A percentile compares a stretch with the other conserved stretches of the same genome.
These are phyloP conservation scores for Bombus pascuorum DNA, from an alignment of 1,140 invertebrate genomes.

Conservation along the genomic window DNA sequence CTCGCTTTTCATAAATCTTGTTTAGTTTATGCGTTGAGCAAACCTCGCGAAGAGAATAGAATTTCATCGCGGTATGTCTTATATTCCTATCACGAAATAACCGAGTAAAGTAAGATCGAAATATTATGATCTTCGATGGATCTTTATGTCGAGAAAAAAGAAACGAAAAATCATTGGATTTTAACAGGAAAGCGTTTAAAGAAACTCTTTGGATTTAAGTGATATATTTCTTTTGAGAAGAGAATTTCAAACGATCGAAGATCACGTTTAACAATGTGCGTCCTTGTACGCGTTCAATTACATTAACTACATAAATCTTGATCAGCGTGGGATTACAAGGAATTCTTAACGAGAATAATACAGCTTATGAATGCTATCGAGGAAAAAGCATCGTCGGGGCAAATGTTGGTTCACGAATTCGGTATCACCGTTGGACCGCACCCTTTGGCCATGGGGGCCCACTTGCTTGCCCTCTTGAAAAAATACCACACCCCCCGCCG, in stretches of 20 bases:
- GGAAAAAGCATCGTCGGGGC: conserved; percentile 41
- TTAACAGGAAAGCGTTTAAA: background rate
- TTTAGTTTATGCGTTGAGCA: background rate
- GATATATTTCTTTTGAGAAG: background rate
- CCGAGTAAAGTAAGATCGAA: background rate
- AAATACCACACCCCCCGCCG: conserved; percentile 80
- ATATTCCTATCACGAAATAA: conserved; percentile 1
- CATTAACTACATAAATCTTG: background rate
- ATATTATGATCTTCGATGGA: background rate
- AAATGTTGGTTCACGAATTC: conserved; percentile 44
- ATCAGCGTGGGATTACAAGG: background rate
- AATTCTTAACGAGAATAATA: background rate
- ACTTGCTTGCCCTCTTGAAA: conserved; percentile 72
- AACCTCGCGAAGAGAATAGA: background rate
- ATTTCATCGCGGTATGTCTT: background rate
- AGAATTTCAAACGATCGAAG: background rate
- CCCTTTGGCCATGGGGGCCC: conserved; percentile 66
- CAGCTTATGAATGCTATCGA: conserved; percentile 58
- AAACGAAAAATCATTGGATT: background rate
- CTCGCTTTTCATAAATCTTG: conserved; percentile 1
- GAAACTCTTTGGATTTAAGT: background rate
- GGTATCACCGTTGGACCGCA: conserved; percentile 68
- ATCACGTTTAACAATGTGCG: background rate
- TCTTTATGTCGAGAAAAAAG: background rate
- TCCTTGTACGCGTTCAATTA: background rate